Conservation (phyloP, 2,888 invertebrate species). For the Tupiocoris notatus region DNA sequence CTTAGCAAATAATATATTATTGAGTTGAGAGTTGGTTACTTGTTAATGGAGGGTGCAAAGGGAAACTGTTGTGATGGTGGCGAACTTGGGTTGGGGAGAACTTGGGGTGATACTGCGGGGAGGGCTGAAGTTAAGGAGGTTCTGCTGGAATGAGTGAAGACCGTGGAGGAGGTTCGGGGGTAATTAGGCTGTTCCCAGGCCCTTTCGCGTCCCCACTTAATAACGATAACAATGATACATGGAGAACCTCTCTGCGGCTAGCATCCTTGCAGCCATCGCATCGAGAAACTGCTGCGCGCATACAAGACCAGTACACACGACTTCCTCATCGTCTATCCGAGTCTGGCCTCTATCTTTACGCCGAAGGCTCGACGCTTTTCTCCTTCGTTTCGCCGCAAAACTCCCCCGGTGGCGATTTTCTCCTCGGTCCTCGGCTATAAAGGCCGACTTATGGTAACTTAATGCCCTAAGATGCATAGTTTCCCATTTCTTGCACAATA, state of each 20-base stretch:
- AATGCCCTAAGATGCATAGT: slow-evolving; percentile 38
- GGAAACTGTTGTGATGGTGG: neutral
- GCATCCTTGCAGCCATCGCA: no score
- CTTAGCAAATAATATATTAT: slow-evolving; percentile 43
- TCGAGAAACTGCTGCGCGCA: no score
- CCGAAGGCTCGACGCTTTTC: neutral
- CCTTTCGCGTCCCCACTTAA: slow-evolving; percentile 42
- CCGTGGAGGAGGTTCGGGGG: no score
- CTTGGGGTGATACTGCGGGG: neutral
- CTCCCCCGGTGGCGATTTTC: neutral
- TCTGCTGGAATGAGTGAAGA: no score
- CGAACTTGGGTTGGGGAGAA: neutral
- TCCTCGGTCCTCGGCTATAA: slow-evolving; percentile 7
- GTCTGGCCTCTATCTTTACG: neutral
- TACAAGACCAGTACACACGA: neutral
- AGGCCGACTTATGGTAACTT: slow-evolving; percentile 32
- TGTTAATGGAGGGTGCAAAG: slow-evolving; percentile 41
- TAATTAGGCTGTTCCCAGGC: slow-evolving; percentile 41
- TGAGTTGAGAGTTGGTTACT: slow-evolving; percentile 43
- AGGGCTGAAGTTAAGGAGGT: no score
- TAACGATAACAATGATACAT: slow-evolving; percentile 44
- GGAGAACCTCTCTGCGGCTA: neutral
- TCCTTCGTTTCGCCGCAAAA: slow-evolving; percentile 4
- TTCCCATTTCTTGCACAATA: slow-evolving; percentile 30
- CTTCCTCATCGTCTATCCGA: neutral